Base-by-base conservation (phyloP, 2,888 invertebrate genomes). In the Apeira syringaria region DNA sequence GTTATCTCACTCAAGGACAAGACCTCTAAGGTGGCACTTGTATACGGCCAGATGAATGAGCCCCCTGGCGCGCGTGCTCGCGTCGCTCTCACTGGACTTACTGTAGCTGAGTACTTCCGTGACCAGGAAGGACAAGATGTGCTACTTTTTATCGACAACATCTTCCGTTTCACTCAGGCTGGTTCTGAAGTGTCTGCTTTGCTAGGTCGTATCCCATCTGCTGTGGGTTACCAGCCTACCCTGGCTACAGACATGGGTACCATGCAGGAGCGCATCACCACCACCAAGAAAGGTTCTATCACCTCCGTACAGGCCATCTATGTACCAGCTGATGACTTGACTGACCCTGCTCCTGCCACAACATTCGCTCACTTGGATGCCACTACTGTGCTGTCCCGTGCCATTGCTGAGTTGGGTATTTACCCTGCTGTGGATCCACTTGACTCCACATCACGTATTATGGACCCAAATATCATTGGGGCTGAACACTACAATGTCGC, bases 1-100 rank as follows among this genome's bases (percentile, higher is more conserved):
- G 98, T 98, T 57, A 98, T 98, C 75, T 96, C 96, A 17, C 90
- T 98, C 6, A 96, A 94, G 66, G 97, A 97, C 75, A 95, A 96
- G 74, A 94, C 94, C 17, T 98, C 98, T 4, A 98, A 98, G 90
- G 97, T 97, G 74, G 94, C 97, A 0, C 93, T 98, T 44, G 98
- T 98, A 54, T 98, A 97, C 68, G 98, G 98, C 30, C 98, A 98
- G 91, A 98, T 98, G 98, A 98, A 98, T 80, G 98, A 98, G 89
- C 98, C 98, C 27, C 98, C 98, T 43, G 98, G 98, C 60, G 98
- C 98, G 37, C 95, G 98, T 76, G 97, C 97, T 62, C 95, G 98
- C 76, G 98, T 98, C 30, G 98, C 97, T 43, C 88, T 98, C 47
- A 97, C 98, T 53, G 98, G 98, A 51, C 90, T 98, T 51, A 97